Evolutionary conservation across 2,888 invertebrate species (phyloP), one percentile per base, ranked within the genome.

Genomic region (Melanotus villosus): DNA sequence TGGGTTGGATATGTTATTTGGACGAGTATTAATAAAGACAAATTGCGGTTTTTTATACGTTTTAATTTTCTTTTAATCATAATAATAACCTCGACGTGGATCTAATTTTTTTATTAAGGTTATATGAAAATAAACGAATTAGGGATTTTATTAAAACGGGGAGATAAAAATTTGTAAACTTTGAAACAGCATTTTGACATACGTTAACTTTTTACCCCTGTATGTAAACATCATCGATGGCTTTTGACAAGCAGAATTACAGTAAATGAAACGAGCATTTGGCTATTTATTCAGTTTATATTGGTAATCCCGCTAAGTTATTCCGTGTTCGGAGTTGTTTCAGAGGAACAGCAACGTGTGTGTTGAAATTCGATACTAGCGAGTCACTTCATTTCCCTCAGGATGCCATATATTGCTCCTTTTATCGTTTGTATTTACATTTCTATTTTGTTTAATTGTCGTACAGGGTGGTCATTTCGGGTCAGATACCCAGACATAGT

Each of bases 401-500:
- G n/a, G 23, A 21, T 10, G n/a, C 14, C 52, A 52, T 32, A 52
- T 52, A 52, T 18, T 52, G 30, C 52, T 41, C 7, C 9, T 52
- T 52, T 52, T 34, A 52, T 32, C 16, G 32, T 30, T 32, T 30
- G 10, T 32, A 32, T 52, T 52, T 52, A 18, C 52, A 32, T 30
- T 52, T 32, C 52, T 52, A 52, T 52, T 52, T 52, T 18, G 32
- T 18, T 52, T 52, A 52, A 52, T 52, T 52, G 47, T 30, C 14
- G 16, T 16, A 32, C 18, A 18, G 52, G 52, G 7, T 34, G 26
- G 32, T 18, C 9, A 14, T 52, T 32, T 52, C 32, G 19, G 30
- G 52, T 18, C 52, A 52, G 18, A 6, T 5, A 52, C 10, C 50
- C 50, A 32, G 32, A 18, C 32, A n/a, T n/a, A 3, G 32, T 14